Evolutionary conservation across 2,113 vertebrate genomes (phyloP).

Genomic region (Grantiella picta): DNA sequence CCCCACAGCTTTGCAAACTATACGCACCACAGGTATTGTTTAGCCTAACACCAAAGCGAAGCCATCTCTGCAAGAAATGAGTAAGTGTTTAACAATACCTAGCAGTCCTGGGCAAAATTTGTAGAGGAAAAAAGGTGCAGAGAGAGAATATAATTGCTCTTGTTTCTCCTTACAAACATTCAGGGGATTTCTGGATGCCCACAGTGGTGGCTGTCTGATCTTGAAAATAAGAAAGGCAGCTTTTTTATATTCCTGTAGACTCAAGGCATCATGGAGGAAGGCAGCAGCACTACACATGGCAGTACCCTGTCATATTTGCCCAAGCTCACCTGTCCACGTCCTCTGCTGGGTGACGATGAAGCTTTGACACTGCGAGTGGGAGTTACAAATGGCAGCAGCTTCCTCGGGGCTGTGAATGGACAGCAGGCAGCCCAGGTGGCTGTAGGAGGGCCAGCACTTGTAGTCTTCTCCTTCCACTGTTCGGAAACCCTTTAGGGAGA

Average conservation of each 20-base stretch:
- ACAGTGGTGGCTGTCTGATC: not conserved
- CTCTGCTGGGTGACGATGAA: conserved; percentile 77
- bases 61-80: not conserved
- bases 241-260: rapidly evolving
- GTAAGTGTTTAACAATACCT: not conserved
- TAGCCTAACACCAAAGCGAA: not conserved
- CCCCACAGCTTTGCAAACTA: not conserved
- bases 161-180: not conserved
- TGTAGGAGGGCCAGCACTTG: conserved; percentile 89
- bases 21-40: not conserved
- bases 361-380: conserved; percentile 78
- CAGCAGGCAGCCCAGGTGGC: conserved; percentile 82
- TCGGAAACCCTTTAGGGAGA: conserved; percentile 74
- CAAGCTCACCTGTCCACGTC: conserved; percentile 84
- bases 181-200: not conserved
- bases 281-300: not conserved
- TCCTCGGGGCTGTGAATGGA: conserved; percentile 80
- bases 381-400: conserved; percentile 80
- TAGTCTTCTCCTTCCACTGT: conserved; percentile 73
- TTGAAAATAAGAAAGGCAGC: not conserved
- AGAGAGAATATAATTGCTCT: not conserved
- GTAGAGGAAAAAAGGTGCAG: not conserved
- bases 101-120: not conserved
- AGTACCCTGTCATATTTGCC: not conserved
- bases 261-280: not conserved